These are phyloP conservation scores for Lordiphosa stackelbergi DNA, from an alignment of 1,140 invertebrate species.

Conservation along the genomic window DNA sequence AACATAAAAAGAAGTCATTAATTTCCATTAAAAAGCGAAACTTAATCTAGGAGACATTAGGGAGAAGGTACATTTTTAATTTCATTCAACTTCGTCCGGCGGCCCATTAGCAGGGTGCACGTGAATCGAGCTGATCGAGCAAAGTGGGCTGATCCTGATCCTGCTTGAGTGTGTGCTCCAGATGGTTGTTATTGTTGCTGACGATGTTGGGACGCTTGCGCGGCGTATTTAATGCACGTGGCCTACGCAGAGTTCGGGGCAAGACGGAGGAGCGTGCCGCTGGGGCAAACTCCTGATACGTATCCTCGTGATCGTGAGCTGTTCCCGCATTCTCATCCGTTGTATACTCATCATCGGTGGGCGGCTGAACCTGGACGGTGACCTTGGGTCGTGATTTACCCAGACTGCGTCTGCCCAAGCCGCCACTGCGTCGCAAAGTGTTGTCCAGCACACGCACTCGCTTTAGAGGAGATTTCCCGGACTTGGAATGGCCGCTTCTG, in stretches of 20 bases:
- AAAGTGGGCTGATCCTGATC: too few species aligned
- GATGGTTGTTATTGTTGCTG: too few species aligned
- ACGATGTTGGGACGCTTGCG: too few species aligned
- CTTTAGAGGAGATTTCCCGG: constrained; percentile 49
- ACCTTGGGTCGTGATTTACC: constrained; percentile 20
- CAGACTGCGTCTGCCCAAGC: constrained; percentile 47
- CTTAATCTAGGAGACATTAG: too few species aligned
- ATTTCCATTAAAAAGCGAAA: too few species aligned
- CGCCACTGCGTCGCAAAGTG: constrained; percentile 54
- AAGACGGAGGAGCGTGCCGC: constrained; percentile 56
- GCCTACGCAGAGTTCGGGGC: constrained; percentile 7
- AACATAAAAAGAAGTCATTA: too few species aligned
- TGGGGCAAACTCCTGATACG: constrained; percentile 58
- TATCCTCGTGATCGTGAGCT: constrained; percentile 14
- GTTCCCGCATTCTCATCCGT: constrained; percentile 22
- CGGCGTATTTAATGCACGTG: neutral
- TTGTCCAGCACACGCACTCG: constrained; percentile 52
- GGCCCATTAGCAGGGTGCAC: too few species aligned
- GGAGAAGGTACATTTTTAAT: too few species aligned
- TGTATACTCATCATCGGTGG: constrained; percentile 30
- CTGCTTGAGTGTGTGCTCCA: too few species aligned
- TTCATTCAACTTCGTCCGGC: too few species aligned
- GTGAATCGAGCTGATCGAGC: too few species aligned
- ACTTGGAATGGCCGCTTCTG: constrained; percentile 5
- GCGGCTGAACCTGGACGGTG: constrained; percentile 16